phyloP scores from a whole-genome alignment of 2,113 vertebrate species.

The Phoenicopterus ruber region DNA sequence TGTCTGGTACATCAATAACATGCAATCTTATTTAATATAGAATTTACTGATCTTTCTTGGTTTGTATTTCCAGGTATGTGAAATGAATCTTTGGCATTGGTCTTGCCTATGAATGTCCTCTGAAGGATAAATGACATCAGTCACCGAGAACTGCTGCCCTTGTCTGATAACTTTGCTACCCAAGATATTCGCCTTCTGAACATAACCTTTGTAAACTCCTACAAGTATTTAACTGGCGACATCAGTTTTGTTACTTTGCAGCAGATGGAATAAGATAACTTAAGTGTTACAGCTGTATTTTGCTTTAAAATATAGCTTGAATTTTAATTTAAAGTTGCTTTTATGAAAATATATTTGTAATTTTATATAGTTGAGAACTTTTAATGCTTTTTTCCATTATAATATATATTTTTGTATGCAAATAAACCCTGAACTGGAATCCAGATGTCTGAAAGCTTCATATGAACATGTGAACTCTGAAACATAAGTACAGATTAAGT shows the following conservation, averaged over 20 bases:
- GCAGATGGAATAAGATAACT: constrained; percentile 34
- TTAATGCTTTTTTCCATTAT: constrained; percentile 79
- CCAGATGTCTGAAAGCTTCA: constrained; percentile 8
- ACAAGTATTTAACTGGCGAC: constrained; percentile 13
- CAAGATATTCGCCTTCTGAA: not conserved
- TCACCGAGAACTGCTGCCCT: constrained; percentile 8
- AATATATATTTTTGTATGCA: constrained; percentile 98
- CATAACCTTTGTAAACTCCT: not conserved
- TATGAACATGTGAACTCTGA: not conserved
- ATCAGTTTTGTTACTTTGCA: constrained; percentile 12
- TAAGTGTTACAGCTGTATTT: constrained; percentile 61
- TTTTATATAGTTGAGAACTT: constrained; percentile 87
- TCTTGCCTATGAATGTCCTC: not conserved
- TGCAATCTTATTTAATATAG: not conserved
- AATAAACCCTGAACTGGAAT: constrained; percentile 74
- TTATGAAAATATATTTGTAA: constrained; percentile 87
- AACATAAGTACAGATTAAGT: not conserved
- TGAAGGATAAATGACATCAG: not conserved
- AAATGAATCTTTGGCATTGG: not conserved
- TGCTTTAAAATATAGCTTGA: constrained; percentile 74
- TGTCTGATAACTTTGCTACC: not conserved
- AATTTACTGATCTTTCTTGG: not conserved
- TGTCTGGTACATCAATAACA: not conserved
- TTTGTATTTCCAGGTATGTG: constrained; percentile 70
- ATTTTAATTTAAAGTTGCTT: constrained; percentile 87